Evolutionary conservation across 2,888 invertebrate species (phyloP), one percentile per base, ranked within the genome.

Genomic region (Lamproptera curius): DNA sequence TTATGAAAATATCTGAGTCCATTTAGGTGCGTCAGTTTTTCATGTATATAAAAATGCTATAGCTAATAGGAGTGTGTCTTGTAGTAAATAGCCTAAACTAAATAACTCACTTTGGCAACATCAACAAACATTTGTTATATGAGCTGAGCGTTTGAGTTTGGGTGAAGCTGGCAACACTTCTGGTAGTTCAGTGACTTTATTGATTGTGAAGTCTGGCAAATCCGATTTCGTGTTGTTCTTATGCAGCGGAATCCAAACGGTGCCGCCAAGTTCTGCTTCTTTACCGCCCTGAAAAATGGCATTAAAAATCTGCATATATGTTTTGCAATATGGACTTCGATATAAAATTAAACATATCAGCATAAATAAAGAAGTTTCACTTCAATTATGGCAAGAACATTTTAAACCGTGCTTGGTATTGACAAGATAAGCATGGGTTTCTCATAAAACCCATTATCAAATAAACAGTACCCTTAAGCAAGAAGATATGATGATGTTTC

Each of bases 171-270:
- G 90, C 59, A 93, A 78, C 42, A 93, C 83, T 55, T 85, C 88
- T 26, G 89, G 86, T 47, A 93, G 73, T 61, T 93, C 91, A 9
- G 90, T 91, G 41, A 93, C 90, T 54, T 90, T 89, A 57, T 90
- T 88, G 52, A 94, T 90, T 4, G 91, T 91, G 67, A 90, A 91
- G 73, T 93, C 91, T 0, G 94, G 93, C 52, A 89, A 80, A 50
- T 84, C 82, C 0, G 87, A 86, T 20, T 79, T 67, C 59, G 81
- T 79, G 58, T 86, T 84, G 50, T 89, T 86, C 42, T 83, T 82
- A 46, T 82, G 81, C 35, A 92, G 75, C 17, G 94, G 94, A 58
- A 95, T 90, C 95, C 95, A 95, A 14, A 96, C 92, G 0, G 95
- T 95, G 23, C 92, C 93, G 10, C 92, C 93, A 51, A 95, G 73